Conservation (phyloP, 92 coral and sea anemone genomes). For the Epizoanthus fatuus region DNA sequence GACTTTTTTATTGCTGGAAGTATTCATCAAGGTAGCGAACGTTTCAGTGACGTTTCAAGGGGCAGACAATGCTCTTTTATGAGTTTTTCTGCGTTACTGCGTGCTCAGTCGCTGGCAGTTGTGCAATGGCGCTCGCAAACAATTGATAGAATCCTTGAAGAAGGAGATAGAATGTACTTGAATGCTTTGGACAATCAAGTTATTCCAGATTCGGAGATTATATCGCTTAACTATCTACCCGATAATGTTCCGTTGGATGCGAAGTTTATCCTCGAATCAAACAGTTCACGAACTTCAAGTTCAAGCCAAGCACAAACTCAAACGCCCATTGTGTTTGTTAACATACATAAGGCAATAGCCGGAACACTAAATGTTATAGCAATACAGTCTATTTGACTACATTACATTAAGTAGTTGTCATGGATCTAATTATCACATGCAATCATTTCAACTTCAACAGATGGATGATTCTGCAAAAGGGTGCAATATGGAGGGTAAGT, state of each 20-base stretch:
- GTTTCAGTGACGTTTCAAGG: constrained; percentile 25
- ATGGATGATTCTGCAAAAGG: no score
- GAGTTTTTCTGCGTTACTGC: constrained; percentile 22
- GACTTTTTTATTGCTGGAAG: constrained; percentile 4
- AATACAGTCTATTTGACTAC: no score
- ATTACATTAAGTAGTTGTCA: constrained; percentile 1
- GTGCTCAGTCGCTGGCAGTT: constrained; percentile 17
- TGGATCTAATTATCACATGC: constrained; percentile 14
- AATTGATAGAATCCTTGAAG: constrained; percentile 16
- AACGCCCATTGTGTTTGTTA: no score
- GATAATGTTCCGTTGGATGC: constrained; percentile 20
- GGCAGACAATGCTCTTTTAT: constrained; percentile 41
- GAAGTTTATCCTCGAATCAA: constrained; percentile 20
- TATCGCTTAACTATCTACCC: constrained; percentile 20
- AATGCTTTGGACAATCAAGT: constrained; percentile 35
- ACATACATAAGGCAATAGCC: no score
- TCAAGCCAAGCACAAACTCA: no score
- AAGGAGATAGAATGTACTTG: constrained; percentile 37
- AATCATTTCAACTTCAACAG: constrained; percentile 7
- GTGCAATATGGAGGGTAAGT: no score
- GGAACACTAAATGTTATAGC: no score
- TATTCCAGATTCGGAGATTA: constrained; percentile 23
- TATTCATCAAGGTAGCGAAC: not conserved
- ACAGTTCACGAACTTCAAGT: constrained; percentile 29
- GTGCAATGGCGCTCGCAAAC: constrained; percentile 29